phyloP scores from a whole-genome alignment of 2,888 invertebrate species.

The Sarcophaga caerulescens region DNA sequence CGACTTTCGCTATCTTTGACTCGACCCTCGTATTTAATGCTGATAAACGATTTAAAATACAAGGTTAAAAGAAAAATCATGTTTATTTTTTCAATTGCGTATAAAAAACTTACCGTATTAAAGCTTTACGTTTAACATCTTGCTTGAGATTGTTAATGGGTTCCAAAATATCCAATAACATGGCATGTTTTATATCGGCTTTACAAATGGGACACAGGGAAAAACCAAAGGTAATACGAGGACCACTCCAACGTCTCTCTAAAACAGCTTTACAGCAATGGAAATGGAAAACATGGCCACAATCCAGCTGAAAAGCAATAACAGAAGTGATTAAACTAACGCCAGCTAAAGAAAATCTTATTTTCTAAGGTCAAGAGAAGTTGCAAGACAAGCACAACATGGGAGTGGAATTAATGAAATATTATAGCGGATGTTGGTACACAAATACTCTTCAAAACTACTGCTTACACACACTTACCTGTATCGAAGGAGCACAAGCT shows the following conservation, averaged over 20 bases:
- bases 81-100: neutral
- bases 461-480: slow-evolving; percentile 82
- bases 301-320: slow-evolving; percentile 85
- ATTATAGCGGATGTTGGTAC: neutral
- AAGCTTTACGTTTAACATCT: slow-evolving; percentile 95
- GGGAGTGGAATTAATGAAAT: too few relatives aligned
- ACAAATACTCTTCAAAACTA: neutral
- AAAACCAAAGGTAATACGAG: slow-evolving; percentile 97
- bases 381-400: too few relatives aligned
- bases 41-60: slow-evolving; percentile 52
- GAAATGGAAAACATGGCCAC: slow-evolving; percentile 97
- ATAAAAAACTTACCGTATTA: slow-evolving; percentile 86
- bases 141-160: slow-evolving; percentile 92
- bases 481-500: slow-evolving; percentile 96
- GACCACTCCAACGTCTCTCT: slow-evolving; percentile 95
- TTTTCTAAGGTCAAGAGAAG: too few relatives aligned
- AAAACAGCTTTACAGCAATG: slow-evolving; percentile 94
- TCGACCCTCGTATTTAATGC: slow-evolving; percentile 96
- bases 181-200: slow-evolving; percentile 91
- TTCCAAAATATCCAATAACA: slow-evolving; percentile 88
- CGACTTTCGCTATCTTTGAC: slow-evolving; percentile 89
- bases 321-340: too few relatives aligned
- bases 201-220: slow-evolving; percentile 98
- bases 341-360: neutral
- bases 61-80: too few relatives aligned